phyloP scores from a whole-genome alignment of 2,888 invertebrate genomes.

The Trissolcus japonicus region DNA sequence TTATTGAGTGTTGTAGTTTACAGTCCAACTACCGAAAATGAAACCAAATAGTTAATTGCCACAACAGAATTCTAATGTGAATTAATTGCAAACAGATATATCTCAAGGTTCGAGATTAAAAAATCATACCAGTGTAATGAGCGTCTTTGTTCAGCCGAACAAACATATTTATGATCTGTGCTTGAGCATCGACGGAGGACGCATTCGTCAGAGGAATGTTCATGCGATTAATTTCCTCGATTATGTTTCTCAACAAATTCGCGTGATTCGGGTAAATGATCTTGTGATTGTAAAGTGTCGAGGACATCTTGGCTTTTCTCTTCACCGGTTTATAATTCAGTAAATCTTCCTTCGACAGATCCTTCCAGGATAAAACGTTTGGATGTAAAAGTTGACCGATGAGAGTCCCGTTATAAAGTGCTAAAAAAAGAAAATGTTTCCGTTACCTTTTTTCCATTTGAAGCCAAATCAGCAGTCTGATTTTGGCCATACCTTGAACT shows the following conservation, averaged over 20 bases:
- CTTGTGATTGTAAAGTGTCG: constrained; percentile 64
- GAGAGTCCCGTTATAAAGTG: constrained; percentile 74
- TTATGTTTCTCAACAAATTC: constrained; percentile 58
- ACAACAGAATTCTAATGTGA: no score
- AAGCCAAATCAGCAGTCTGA: no score
- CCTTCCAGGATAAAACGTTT: constrained; percentile 68
- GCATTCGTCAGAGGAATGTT: constrained; percentile 62
- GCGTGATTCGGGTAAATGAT: constrained; percentile 67
- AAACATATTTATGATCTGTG: constrained; percentile 63
- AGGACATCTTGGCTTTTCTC: constrained; percentile 58
- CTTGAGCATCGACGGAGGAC: constrained; percentile 64
- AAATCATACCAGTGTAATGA: constrained; percentile 23
- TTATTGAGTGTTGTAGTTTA: no score
- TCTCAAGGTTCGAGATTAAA: no score
- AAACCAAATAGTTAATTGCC: no score
- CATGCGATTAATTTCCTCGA: constrained; percentile 63
- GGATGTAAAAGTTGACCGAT: constrained; percentile 72
- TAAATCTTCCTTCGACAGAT: constrained; percentile 64
- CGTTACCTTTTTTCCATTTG: not conserved
- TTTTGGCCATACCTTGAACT: constrained; percentile 66
- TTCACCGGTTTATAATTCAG: constrained; percentile 65
- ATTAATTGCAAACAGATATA: no score
- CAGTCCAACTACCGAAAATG: no score
- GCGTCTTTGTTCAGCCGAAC: constrained; percentile 51
- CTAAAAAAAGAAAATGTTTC: constrained; percentile 53